Base-by-base conservation (phyloP, 2,888 invertebrate species). In the Drosophila suboccidentalis region DNA sequence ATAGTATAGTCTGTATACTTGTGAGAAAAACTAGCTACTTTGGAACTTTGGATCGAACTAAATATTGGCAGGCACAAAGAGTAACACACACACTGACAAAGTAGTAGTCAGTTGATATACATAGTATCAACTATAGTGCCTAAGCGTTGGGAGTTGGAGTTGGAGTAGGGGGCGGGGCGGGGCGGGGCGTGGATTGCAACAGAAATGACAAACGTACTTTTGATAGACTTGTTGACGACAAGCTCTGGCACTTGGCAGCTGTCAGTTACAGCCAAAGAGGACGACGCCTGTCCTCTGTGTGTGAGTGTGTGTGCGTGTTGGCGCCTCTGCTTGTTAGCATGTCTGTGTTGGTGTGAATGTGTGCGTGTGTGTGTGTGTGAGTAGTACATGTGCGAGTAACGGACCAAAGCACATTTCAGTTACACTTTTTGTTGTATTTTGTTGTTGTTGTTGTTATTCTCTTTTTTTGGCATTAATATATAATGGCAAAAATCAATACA, bases 221-320 rank as follows among this genome's bases (percentile, higher is more conserved):
- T 87, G 90, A 87, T 87, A 87, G 90, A 87, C 87, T 86, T 86
- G 86, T 86, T 89, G 86, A 86, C 86, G 86, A 86, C 86, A 86
- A 89, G 87, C 80, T 73, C 84, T 78, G 89, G 83, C 87, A 88
- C 84, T 88, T 84, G 84, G 87, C 84, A 84, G 89, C 84, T 84
- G 84, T 86, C 84, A 86, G 78, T 68, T 72, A 63, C 89, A 80
- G 75, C 51, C 60, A 69, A 58, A 70, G 62, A 62, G 70, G 63
- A 38, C 59, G 64, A 70, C 47, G 60, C 59, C 46, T 50, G 41
- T 34, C 38, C 41, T 51, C 32, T 47, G 43, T 58, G 43, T 41
- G 17, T 15, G 44, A 0, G 5, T 26, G 26, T 26, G 5, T 26
- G 71, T 15, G 67, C 29, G 39, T 57, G 65, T 51, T 61, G 44